Conservation (phyloP, 2,797 vertebrate genomes). For the Lepilemur septentrionalis region DNA sequence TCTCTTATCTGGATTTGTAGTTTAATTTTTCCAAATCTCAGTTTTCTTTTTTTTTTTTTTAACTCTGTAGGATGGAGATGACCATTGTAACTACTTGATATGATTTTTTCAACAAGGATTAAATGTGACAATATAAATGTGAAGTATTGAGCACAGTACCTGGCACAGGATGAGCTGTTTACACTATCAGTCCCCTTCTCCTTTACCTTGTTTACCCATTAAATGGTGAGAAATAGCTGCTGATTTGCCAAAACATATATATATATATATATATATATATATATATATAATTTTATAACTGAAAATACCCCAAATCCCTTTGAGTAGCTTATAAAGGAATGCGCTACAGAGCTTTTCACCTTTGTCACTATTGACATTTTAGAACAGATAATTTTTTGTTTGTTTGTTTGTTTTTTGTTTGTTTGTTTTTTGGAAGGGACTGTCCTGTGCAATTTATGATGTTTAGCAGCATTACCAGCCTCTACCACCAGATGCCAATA, state of each 20-base stretch:
- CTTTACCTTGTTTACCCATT: background rate
- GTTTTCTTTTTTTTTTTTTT: background rate
- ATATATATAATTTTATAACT: background rate
- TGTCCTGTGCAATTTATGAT: background rate
- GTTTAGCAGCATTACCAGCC: background rate
- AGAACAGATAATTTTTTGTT: background rate
- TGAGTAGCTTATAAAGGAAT: background rate
- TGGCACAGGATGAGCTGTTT: background rate
- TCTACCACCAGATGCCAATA: background rate
- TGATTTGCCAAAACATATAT: background rate
- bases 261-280: background rate
- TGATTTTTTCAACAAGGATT: background rate
- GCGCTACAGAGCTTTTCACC: background rate
- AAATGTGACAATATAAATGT: background rate
- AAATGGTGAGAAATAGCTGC: background rate
- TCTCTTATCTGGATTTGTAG: background rate
- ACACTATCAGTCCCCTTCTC: background rate
- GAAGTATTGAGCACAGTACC: background rate
- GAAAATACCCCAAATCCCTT: background rate
- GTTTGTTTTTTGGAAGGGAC: background rate
- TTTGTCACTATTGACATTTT: background rate
- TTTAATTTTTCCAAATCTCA: conserved; percentile 23
- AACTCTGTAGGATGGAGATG: background rate
- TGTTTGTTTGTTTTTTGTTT: too few species aligned
- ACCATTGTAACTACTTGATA: background rate